Conservation (phyloP, 2,888 invertebrate genomes). For the Dryomyza anilis region DNA sequence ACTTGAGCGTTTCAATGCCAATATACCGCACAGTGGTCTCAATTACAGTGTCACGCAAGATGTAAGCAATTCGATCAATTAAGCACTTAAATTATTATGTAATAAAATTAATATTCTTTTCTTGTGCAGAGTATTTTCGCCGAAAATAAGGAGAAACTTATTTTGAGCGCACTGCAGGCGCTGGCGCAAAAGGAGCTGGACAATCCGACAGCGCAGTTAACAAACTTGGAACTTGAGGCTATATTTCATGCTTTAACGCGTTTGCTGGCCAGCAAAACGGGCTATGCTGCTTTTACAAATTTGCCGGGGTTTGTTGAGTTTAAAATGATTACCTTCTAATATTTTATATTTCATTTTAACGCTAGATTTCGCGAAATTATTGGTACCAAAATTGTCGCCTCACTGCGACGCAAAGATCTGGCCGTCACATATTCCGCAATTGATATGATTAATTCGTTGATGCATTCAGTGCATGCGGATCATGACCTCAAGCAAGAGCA, state of each 20-base stretch:
- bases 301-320: conserved; percentile 72
- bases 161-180: conserved; percentile 86
- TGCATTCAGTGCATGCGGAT: conserved; percentile 98
- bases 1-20: conserved; percentile 93
- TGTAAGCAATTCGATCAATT: conserved; percentile 67
- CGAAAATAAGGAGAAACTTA: conserved; percentile 97
- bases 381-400: conserved; percentile 88
- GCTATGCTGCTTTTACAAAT: conserved; percentile 93
- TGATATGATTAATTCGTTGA: conserved; percentile 95
- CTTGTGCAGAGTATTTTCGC: conserved; percentile 85
- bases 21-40: conserved; percentile 96
- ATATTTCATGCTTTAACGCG: conserved; percentile 94
- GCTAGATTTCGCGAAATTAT: conserved; percentile 94
- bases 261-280: conserved; percentile 95
- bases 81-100: not conserved
- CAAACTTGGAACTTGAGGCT: conserved; percentile 82
- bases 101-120: conserved; percentile 13
- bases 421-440: conserved; percentile 95
- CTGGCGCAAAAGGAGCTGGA: conserved; percentile 76
- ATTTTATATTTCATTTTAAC: too few relatives aligned
- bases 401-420: conserved; percentile 83
- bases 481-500: conserved; percentile 98
- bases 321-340: not conserved
- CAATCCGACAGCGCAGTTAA: conserved; percentile 65
- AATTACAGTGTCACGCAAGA: conserved; percentile 96